These are phyloP conservation scores for Bursaphelenchus mucronatus DNA, from an alignment of 1,140 invertebrate species.

Conservation along the genomic window DNA sequence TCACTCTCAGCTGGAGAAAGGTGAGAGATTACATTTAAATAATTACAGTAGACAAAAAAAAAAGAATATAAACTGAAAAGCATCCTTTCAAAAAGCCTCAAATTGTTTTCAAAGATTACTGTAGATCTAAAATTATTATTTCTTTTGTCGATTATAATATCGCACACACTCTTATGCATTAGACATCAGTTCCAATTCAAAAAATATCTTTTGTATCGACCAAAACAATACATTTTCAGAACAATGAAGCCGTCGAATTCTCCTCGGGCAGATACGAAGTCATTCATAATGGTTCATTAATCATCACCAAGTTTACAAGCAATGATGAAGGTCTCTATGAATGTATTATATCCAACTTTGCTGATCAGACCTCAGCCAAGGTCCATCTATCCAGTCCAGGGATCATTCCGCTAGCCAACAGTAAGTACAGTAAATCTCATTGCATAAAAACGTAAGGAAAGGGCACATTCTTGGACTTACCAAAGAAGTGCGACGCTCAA, in stretches of 20 bases:
- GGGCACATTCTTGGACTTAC: neutral
- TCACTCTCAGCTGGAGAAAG: constrained; percentile 27
- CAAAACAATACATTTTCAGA: neutral
- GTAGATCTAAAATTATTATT: constrained; percentile 5
- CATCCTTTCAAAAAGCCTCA: too few species aligned
- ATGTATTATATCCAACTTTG: constrained; percentile 26
- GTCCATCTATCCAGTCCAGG: neutral
- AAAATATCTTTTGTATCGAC: too few species aligned
- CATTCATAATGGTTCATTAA: constrained; percentile 23
- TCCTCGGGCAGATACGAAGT: constrained; percentile 20
- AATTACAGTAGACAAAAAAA: constrained; percentile 1
- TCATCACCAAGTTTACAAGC: constrained; percentile 17
- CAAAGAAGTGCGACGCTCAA: too few species aligned
- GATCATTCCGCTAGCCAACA: constrained; percentile 8
- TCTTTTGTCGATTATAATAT: too few species aligned
- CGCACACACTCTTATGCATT: too few species aligned
- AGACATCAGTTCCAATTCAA: too few species aligned
- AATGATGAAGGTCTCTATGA: constrained; percentile 22
- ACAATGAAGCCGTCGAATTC: constrained; percentile 27
- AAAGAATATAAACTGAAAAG: too few species aligned
- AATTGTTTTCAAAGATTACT: neutral
- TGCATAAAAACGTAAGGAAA: neutral
- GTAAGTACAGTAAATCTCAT: constrained; percentile 1
- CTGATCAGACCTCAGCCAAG: constrained; percentile 20
- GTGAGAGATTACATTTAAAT: constrained; percentile 13